phyloP scores from a whole-genome alignment of 2,113 vertebrate species.

The Ciconia boyciana region DNA sequence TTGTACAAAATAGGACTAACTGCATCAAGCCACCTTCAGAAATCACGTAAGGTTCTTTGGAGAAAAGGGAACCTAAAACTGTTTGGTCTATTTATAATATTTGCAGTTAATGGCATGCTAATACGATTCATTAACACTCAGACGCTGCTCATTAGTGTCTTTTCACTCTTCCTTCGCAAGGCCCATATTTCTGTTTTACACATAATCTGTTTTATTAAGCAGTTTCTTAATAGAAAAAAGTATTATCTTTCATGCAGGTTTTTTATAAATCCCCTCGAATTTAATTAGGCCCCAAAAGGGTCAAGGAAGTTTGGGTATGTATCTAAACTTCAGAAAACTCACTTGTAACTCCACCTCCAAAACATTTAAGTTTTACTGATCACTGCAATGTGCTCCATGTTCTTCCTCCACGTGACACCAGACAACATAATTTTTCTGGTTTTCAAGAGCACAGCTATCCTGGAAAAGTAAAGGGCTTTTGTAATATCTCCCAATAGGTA shows the following conservation, averaged over 20 bases:
- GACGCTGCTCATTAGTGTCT: slow-evolving; percentile 49
- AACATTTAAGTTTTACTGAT: not conserved
- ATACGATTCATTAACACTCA: slow-evolving; percentile 56
- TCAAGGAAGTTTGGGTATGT: not conserved
- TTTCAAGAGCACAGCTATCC: not conserved
- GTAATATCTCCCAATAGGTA: not conserved
- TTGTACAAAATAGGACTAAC: not conserved
- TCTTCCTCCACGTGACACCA: not conserved
- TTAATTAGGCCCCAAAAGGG: slow-evolving; percentile 57
- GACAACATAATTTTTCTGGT: not conserved
- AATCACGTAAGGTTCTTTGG: not conserved
- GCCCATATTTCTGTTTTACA: slow-evolving; percentile 40
- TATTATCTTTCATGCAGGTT: slow-evolving; percentile 9
- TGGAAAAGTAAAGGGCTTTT: not conserved
- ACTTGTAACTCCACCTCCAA: not conserved
- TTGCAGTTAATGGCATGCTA: slow-evolving; percentile 48
- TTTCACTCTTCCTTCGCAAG: slow-evolving; percentile 14
- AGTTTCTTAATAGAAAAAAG: slow-evolving; percentile 15
- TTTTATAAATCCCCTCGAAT: not conserved
- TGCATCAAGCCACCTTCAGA: not conserved
- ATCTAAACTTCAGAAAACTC: slow-evolving; percentile 10
- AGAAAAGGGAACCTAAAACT: not conserved
- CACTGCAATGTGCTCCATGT: not conserved
- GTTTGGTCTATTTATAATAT: slow-evolving; percentile 12
- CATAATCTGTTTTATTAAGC: slow-evolving; percentile 52